Percentiles rank a stretch among this genome's conserved stretches.
phyloP scores from a whole-genome alignment of 2,888 invertebrate species.

The Mythimna ferrago region DNA sequence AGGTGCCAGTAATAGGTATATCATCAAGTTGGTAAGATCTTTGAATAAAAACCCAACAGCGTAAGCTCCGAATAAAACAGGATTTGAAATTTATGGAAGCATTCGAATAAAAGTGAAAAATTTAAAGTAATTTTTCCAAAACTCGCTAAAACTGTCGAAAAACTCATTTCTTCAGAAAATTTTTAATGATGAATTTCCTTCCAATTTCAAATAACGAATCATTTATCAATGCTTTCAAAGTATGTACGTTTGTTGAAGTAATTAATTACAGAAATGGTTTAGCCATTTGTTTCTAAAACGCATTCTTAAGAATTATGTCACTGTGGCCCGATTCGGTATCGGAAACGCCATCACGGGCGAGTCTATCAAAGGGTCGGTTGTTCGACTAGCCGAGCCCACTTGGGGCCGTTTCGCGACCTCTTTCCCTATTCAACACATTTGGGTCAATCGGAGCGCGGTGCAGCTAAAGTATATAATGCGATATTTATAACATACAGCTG shows the following conservation, averaged over 20 bases:
- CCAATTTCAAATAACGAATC: constrained; percentile 20
- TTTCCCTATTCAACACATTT: constrained; percentile 75
- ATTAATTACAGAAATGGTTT: not conserved
- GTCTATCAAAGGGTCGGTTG: constrained; percentile 72
- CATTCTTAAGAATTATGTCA: constrained; percentile 45
- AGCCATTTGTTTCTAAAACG: constrained; percentile 22
- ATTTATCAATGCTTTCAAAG: constrained; percentile 8
- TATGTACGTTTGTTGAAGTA: not conserved
- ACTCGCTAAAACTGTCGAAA: not conserved
- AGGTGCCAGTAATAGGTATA: not conserved
- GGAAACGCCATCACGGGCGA: constrained; percentile 65
- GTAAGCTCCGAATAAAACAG: not conserved
- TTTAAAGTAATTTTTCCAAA: not conserved
- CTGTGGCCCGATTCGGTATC: constrained; percentile 50
- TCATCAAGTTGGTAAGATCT: not conserved
- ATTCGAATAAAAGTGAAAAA: not conserved
- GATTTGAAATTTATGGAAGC: not conserved
- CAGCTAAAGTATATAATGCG: constrained; percentile 57
- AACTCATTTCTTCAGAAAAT: not conserved
- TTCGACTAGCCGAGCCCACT: constrained; percentile 66
- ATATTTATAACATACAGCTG: constrained; percentile 49
- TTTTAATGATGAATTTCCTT: not conserved
- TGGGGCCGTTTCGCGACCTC: constrained; percentile 67
- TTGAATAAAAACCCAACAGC: not conserved
- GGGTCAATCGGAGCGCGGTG: constrained; percentile 75